Evolutionary conservation across 2,113 vertebrate species (phyloP).

Genomic region (Calyptommatus sinebrachiatus): DNA sequence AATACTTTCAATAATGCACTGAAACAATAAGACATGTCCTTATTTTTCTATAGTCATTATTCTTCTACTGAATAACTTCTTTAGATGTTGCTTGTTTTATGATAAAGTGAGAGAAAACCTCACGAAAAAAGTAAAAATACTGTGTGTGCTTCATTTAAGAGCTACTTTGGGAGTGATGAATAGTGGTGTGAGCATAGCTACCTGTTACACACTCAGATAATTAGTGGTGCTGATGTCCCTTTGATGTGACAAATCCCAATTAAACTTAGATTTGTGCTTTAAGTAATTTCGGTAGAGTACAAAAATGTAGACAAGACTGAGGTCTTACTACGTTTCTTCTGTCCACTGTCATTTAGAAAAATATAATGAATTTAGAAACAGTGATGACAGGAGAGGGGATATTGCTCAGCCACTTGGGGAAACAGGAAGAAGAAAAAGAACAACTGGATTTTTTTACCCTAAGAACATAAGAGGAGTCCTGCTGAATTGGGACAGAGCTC

Average conservation of each 20-base stretch:
- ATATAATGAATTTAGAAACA: not conserved
- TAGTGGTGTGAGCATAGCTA: accelerated
- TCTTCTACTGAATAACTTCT: constrained; percentile 45
- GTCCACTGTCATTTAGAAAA: not conserved
- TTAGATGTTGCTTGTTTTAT: constrained; percentile 53
- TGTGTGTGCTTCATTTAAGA: not conserved
- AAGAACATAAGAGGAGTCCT: no score
- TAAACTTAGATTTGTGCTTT: not conserved
- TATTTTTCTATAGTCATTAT: constrained; percentile 50
- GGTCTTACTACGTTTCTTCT: not conserved
- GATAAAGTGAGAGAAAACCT: not conserved
- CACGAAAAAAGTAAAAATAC: accelerated
- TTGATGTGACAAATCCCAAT: not conserved
- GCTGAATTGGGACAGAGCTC: no score
- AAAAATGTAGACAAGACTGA: not conserved
- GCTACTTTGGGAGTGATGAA: accelerated
- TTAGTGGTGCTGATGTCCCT: not conserved
- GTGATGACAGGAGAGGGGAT: no score
- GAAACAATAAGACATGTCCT: constrained; percentile 49
- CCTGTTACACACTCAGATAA: accelerated
- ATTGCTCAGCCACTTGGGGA: no score
- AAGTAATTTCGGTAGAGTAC: not conserved
- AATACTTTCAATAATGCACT: constrained; percentile 30
- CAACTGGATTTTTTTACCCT: no score
- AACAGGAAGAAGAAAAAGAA: no score